phyloP scores from a whole-genome alignment of 2,113 vertebrate genomes.

The Platysternon megacephalum region DNA sequence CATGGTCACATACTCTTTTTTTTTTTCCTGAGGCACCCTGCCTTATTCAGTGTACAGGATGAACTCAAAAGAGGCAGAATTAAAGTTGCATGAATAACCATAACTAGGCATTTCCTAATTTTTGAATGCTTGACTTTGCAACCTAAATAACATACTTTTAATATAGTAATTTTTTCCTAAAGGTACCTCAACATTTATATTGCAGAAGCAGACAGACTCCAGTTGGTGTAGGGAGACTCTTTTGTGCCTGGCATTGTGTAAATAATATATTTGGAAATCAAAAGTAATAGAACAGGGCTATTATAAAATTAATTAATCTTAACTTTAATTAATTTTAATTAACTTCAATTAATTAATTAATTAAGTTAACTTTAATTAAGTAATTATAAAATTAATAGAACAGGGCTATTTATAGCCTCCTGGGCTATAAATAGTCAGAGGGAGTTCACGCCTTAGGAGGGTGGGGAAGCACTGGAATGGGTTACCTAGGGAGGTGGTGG shows the following conservation, averaged over 20 bases:
- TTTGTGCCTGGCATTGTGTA: background rate
- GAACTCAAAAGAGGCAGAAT: background rate
- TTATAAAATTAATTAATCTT: too few relatives aligned
- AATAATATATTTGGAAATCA: background rate
- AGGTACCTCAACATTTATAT: background rate
- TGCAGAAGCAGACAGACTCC: background rate
- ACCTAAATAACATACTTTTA: background rate
- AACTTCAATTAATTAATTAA: too few relatives aligned
- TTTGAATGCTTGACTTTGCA: background rate
- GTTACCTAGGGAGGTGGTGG: too few relatives aligned
- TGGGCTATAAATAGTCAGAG: too few relatives aligned
- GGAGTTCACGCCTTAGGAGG: too few relatives aligned
- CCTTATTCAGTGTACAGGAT: background rate
- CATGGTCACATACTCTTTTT: background rate
- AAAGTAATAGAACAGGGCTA: background rate
- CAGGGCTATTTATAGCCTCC: too few relatives aligned
- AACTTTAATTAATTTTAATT: too few relatives aligned
- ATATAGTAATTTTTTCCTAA: background rate
- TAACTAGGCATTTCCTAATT: background rate
- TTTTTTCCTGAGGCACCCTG: background rate
- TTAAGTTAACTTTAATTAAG: too few relatives aligned
- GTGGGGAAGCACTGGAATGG: too few relatives aligned
- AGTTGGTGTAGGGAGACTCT: background rate
- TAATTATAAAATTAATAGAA: too few relatives aligned
- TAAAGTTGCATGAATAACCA: background rate